phyloP scores from a whole-genome alignment of 1,140 invertebrate species.

The Pogonomyrmex californicus region DNA sequence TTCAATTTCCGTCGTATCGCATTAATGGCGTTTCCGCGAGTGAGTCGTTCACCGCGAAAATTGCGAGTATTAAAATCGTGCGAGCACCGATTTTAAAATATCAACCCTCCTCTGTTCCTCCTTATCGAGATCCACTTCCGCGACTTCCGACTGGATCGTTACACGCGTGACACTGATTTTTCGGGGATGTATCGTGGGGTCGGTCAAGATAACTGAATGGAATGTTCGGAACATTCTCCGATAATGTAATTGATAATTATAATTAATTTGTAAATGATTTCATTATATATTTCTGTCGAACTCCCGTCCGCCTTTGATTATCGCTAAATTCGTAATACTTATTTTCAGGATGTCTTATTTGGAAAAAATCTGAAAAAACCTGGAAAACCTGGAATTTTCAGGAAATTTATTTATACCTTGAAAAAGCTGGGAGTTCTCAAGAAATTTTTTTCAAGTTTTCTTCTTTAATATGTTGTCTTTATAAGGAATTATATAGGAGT shows the following conservation, averaged over 20 bases:
- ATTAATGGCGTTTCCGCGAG: constrained; percentile 28
- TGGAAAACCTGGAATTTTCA: too few relatives aligned
- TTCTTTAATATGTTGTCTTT: too few relatives aligned
- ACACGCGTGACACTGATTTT: background rate
- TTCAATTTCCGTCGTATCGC: constrained; percentile 47
- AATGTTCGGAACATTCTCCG: background rate
- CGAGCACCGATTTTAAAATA: constrained; percentile 21
- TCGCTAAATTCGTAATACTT: background rate
- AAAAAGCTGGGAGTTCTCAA: too few relatives aligned
- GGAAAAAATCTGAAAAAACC: too few relatives aligned
- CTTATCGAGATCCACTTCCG: constrained; percentile 17
- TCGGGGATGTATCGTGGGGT: background rate
- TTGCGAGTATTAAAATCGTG: background rate
- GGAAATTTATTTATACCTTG: too few relatives aligned
- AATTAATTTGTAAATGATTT: background rate
- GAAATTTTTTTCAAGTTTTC: too few relatives aligned
- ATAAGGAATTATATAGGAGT: too few relatives aligned
- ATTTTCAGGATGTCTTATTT: too few relatives aligned
- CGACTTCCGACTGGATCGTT: background rate
- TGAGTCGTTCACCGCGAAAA: background rate
- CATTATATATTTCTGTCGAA: background rate
- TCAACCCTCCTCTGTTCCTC: constrained; percentile 8
- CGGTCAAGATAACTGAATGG: constrained; percentile 1
- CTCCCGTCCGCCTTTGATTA: background rate
- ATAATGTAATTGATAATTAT: too few relatives aligned